Base-by-base conservation (phyloP, 2,797 vertebrate species). In the Alfaro cultratus region DNA sequence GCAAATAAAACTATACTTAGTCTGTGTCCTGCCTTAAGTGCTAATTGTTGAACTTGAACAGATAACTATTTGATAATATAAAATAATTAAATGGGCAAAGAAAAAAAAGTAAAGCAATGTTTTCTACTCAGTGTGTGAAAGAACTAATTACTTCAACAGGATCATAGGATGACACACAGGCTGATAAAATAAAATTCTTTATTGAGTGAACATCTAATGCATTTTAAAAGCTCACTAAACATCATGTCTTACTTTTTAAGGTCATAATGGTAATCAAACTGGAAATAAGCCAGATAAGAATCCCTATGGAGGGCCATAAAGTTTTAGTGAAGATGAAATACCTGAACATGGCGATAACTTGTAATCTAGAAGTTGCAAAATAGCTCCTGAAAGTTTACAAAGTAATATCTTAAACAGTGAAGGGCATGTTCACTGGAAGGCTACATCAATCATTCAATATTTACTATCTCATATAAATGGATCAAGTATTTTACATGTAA, bases 221-320 rank as follows among this genome's bases (percentile, higher is more conserved):
- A 68, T 68, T 76, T 51, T 51, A 77, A 77, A 76, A 16, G 72
- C 45, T 67, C 46, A 51, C 12, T 68, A 21, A 57, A 75, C 26
- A 45, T 21, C 16, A 74, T 39, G 62, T n/a, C 23, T 29, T 57
- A 45, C 53, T 73, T 29, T 47, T 34, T 31, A 79, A 72, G n/a
- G 57, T 74, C 46, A 46, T 64, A 45, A 49, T 31, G 45, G 34
- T 10, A 62, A 64, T 80, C 34, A 67, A 79, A 51, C 18, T 29
- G 64, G 73, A 67, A 41, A 39, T 62, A 45, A 76, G 41, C 41
- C 11, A 62, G 23, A 73, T 39, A 43, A 68, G 12, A 55, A 75
- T 51, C 26, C n/a, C 43, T 60, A 29, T 13, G 16, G 47, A 64
- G 5, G 16, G 26, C 8, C 57, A 74, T 51, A 23, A 80, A 53